Evolutionary conservation across 2,797 vertebrate species (phyloP), one percentile per base, ranked within the genome.

Genomic region (Oreochromis mossambicus): DNA sequence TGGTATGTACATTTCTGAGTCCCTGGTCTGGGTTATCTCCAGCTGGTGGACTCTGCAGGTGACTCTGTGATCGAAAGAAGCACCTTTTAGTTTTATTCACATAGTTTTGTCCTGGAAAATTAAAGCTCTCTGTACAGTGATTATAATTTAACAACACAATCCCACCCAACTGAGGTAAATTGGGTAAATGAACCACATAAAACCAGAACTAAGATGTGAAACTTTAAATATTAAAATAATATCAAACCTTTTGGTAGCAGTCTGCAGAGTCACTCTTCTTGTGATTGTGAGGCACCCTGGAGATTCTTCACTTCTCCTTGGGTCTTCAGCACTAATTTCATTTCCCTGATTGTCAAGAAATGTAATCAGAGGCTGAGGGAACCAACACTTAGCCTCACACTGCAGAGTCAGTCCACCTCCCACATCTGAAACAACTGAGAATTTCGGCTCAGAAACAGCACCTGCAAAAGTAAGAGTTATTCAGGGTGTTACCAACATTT

Each of bases 401-500:
- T 46, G 66, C 21, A 46, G 21, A 26, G 21, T 46, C 38, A 11
- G 21, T 70, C 38, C 38, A 0, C 21, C 63, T 68, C 38, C 8
- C 38, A 4, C 63, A 68, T 15, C 21, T 43, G 21, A 5, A 68
- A 68, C 63, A 68, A 15, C 38, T 14, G 21, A 41, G 38, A 43
- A 5, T 4, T 10, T 70, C 0, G 21, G 38, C 21, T 70, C 21
- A 70, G 66, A 70, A 43, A 4, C 13, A 4, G 63, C 21, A 70
- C 2, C 21, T 70, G 38, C 38, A 70, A 43, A 46, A 26, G 8
- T 70, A 46, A 17, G 21, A 70, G 7, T 5, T 70, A 1, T 26
- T 29, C 24, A 29, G 41, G 66, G 0, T 10, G 14, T 46, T 43
- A 46, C 21, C 21, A 26, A 7, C 14, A 3, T 26, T 0, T 0